Evolutionary conservation across 2,113 vertebrate genomes (phyloP), one percentile per base, ranked within the genome.

Genomic region (Terrapene triunguis): DNA sequence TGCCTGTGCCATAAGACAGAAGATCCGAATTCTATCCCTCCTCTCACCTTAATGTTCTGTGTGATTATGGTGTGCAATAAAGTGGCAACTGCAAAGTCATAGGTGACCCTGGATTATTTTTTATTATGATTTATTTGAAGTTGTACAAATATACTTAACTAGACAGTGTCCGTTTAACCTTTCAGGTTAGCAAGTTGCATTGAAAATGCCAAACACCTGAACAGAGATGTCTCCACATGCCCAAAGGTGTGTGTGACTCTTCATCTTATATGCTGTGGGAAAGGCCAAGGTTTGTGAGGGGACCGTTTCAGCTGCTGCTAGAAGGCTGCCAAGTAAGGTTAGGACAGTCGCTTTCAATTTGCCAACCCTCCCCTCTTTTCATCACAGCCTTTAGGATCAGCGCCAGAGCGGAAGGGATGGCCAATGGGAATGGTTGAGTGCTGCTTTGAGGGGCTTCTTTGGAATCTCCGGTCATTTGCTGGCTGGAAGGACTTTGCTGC

Each of bases 61-160:
- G 21, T 44, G 10, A 35, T 7, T 2, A 5, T 24, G 21, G 57
- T 0, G 0, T 2, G 27, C 32, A 35, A 32, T 59, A 59, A 59
- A 59, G 57, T 59, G 57, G 57, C 57, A 59, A 59, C 27, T 59
- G 27, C 35, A 72, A 38, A 72, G n/a, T 72, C 35, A 8, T 72
- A 38, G n/a, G 9, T 72, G 65, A 38, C 35, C 19, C 19, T 19
- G 35, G 65, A 72, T 38, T 72, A 72, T 38, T 72, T 72, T 72
- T 16, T 72, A 32, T 32, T 59, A 29, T 59, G 57, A 59, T 59
- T 59, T 59, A 59, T 57, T 57, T 57, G 55, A 57, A 57, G 55
- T 19, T 69, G 35, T n/a, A 8, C n/a, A 72, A 10, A 19, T 38
- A 72, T 17, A 38, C 44, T 50, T 48, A 13, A 11, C 32, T 1